These are phyloP conservation scores for Phocides pigmalion DNA, from an alignment of 1,140 invertebrate genomes.

Conservation along the genomic window DNA sequence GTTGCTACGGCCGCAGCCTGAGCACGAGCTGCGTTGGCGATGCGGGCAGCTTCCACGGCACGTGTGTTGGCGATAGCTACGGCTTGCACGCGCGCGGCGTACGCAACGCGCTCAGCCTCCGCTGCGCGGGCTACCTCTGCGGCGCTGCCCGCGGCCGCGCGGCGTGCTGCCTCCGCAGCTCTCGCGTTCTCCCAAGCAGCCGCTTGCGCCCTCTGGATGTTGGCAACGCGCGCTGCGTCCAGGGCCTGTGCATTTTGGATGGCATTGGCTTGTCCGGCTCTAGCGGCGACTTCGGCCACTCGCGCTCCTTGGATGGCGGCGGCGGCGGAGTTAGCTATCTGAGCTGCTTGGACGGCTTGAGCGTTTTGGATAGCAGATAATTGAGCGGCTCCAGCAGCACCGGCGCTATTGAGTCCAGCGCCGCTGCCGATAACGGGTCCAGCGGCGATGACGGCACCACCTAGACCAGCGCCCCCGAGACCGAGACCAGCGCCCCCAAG, in stretches of 20 bases:
- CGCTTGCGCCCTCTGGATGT: constrained; percentile 64
- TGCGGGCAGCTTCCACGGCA: neutral
- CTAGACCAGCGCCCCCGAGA: neutral
- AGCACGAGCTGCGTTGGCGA: constrained; percentile 65
- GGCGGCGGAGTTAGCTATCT: constrained; percentile 69
- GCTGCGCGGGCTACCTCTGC: constrained; percentile 47
- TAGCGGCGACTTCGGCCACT: constrained; percentile 62
- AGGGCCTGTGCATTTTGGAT: constrained; percentile 67
- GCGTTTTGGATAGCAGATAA: constrained; percentile 75
- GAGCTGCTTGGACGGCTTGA: constrained; percentile 66
- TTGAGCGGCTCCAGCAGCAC: constrained; percentile 66
- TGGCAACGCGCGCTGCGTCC: constrained; percentile 66
- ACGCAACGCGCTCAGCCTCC: constrained; percentile 66
- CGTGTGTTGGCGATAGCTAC: constrained; percentile 55
- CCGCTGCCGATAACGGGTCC: constrained; percentile 51
- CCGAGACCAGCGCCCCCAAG: neutral
- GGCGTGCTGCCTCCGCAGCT: constrained; percentile 34
- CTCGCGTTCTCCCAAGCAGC: constrained; percentile 65
- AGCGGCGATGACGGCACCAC: constrained; percentile 19
- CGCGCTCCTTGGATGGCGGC: constrained; percentile 70
- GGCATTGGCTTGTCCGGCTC: constrained; percentile 64
- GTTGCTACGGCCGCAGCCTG: constrained; percentile 49
- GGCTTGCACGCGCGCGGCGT: constrained; percentile 70
- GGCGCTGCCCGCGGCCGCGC: constrained; percentile 59
- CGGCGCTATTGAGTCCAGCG: constrained; percentile 64